Conservation (phyloP, 2,888 invertebrate species). For the Pemphredon lugubris region DNA sequence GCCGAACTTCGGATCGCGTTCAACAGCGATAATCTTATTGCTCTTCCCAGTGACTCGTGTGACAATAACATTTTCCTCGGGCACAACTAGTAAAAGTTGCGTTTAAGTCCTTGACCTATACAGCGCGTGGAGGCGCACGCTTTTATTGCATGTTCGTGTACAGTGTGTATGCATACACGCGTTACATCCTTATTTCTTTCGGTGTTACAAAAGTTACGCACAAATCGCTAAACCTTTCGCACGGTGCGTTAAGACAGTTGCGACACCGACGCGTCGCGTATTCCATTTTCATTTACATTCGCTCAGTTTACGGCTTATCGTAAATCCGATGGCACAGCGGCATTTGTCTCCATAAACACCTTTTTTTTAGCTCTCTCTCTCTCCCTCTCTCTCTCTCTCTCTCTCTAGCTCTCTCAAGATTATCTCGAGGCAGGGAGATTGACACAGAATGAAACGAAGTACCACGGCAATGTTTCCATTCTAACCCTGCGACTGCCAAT, state of each 20-base stretch:
- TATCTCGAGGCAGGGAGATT: conserved; percentile 2
- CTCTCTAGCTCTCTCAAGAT: not conserved
- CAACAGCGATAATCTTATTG: conserved; percentile 11
- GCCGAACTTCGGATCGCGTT: not conserved
- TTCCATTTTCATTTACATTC: conserved; percentile 4
- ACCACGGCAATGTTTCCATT: not conserved
- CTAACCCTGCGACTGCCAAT: conserved; percentile 1
- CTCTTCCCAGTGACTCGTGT: not conserved
- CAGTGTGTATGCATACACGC: too few relatives aligned
- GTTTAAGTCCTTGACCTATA: conserved; percentile 13
- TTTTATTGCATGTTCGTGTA: conserved; percentile 10
- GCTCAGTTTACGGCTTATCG: conserved; percentile 1
- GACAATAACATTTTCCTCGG: conserved; percentile 2
- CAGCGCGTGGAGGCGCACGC: too few relatives aligned
- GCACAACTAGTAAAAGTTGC: not conserved
- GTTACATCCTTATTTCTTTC: not conserved
- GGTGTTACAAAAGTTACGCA: not conserved
- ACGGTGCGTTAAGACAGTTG: not conserved
- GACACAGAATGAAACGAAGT: conserved; percentile 1
- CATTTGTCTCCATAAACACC: not conserved
- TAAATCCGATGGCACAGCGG: conserved; percentile 1
- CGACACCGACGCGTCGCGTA: not conserved
- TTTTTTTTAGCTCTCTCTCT: not conserved
- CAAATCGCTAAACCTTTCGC: conserved; percentile 4
- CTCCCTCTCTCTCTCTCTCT: not conserved